A percentile compares a stretch with the other conserved stretches of the same genome.
Evolutionary conservation across 2,113 vertebrate genomes (phyloP).

Genomic region (Cebus imitator): DNA sequence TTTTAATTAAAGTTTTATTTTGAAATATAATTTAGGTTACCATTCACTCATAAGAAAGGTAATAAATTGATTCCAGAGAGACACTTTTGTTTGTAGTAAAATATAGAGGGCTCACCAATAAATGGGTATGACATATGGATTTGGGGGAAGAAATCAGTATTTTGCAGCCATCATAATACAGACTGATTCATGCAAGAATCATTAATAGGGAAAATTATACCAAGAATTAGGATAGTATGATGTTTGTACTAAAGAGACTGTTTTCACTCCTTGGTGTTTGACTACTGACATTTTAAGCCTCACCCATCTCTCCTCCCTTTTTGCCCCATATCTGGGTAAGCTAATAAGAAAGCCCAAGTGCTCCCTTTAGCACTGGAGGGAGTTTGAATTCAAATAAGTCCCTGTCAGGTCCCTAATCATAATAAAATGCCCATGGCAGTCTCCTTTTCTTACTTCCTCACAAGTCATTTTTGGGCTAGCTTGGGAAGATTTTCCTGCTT

Average conservation of each 20-base stretch:
- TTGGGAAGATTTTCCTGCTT: neutral
- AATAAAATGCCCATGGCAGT: neutral
- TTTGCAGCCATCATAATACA: neutral
- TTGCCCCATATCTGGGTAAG: neutral
- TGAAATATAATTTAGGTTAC: neutral
- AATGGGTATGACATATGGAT: neutral
- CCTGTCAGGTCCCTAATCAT: neutral
- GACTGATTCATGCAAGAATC: neutral
- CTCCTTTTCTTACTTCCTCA: neutral
- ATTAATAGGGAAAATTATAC: neutral
- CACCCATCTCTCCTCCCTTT: neutral
- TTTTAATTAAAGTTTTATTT: neutral
- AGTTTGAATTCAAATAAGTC: neutral
- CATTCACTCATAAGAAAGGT: neutral
- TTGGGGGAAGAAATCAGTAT: neutral
- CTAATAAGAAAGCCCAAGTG: neutral
- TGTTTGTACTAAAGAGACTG: neutral
- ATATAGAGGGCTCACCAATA: neutral
- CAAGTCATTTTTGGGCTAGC: neutral
- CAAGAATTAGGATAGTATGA: neutral
- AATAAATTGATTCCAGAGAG: neutral
- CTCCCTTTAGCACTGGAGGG: neutral
- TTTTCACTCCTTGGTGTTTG: neutral
- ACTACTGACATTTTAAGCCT: neutral
- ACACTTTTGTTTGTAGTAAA: neutral